Percentiles rank a stretch among this genome's conserved stretches.
Conservation (phyloP, 2,888 invertebrate species). For the Lithodes maja region DNA sequence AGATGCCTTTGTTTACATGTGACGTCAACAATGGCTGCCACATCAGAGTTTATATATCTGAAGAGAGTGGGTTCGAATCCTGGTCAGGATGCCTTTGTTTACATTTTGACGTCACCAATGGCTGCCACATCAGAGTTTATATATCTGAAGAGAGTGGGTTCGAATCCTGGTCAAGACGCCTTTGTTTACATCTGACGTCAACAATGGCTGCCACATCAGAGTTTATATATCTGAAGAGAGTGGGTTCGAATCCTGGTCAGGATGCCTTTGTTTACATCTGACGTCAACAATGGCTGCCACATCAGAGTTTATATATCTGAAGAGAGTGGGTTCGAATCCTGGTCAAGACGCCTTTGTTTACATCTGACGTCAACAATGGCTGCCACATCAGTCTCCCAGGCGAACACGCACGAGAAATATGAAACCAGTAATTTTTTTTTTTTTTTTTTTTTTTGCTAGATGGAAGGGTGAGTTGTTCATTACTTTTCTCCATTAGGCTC, state of each 20-base stretch:
- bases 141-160: background rate
- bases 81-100: background rate
- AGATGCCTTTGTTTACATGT: background rate
- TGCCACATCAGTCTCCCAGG: too few species aligned
- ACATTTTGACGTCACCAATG: background rate
- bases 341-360: background rate
- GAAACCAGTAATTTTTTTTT: too few species aligned
- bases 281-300: background rate
- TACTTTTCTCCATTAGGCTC: background rate
- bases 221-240: background rate
- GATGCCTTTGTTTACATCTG: background rate
- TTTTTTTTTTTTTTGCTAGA: too few species aligned
- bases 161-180: background rate
- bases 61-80: background rate
- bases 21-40: background rate
- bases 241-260: background rate
- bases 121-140: background rate
- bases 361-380: background rate
- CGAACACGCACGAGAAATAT: too few species aligned
- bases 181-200: slow-evolving; percentile 13
- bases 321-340: background rate
- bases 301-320: background rate
- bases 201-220: background rate
- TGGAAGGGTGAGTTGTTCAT: background rate
- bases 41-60: background rate